Conservation (phyloP, 2,113 vertebrate genomes). For the Petaurus breviceps region DNA sequence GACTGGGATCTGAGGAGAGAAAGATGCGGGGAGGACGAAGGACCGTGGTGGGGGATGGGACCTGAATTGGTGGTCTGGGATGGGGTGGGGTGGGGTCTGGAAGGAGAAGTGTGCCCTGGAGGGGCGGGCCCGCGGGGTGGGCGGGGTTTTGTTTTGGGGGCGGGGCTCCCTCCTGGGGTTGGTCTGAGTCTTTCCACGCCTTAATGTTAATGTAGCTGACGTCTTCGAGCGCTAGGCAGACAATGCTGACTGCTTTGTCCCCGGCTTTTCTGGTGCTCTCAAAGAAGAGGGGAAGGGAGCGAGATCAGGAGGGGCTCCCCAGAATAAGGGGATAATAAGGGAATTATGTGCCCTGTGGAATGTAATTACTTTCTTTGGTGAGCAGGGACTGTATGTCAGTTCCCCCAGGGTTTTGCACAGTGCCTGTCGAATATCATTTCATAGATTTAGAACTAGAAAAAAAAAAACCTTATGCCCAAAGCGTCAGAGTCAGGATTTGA, state of each 20-base stretch:
- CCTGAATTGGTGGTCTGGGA: not conserved
- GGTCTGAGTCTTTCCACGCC: accelerated
- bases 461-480: not conserved
- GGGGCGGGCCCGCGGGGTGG: not conserved
- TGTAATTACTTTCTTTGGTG: not conserved
- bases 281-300: no score
- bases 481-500: not conserved
- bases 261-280: not conserved
- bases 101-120: not conserved
- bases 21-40: not conserved
- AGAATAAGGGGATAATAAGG: no score
- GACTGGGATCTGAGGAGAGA: no score
- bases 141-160: not conserved
- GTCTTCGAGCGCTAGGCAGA: not conserved
- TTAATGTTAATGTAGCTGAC: not conserved
- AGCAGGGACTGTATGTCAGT: conserved; percentile 10
- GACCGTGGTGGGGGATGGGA: not conserved
- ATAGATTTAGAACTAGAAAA: not conserved
- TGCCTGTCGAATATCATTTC: not conserved
- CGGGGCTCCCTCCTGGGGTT: accelerated
- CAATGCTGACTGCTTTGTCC: accelerated
- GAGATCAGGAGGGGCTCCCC: not conserved
- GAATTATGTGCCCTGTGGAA: not conserved
- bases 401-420: not conserved
- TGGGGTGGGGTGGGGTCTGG: not conserved